A percentile compares a stretch with the other conserved stretches of the same genome.
These are phyloP conservation scores for Lasioglossum zephyrum DNA, from an alignment of 2,888 invertebrate species.

Conservation along the genomic window DNA sequence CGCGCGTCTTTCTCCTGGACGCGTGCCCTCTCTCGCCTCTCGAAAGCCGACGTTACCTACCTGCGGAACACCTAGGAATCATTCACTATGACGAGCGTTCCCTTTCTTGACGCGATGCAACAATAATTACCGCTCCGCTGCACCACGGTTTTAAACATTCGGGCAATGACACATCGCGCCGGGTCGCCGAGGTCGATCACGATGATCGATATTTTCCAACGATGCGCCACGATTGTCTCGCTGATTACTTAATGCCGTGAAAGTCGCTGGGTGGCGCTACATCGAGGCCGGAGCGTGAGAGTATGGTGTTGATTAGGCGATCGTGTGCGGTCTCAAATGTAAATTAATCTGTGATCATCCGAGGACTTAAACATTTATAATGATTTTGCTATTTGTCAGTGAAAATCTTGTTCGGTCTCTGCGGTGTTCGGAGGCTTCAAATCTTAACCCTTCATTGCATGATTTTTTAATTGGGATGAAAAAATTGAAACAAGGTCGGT, in stretches of 20 bases:
- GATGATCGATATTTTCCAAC: slow-evolving; percentile 1
- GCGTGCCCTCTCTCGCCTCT: slow-evolving; percentile 17
- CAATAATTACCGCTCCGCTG: slow-evolving; percentile 25
- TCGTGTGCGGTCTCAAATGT: neutral
- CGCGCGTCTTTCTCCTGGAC: slow-evolving; percentile 17
- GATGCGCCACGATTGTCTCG: slow-evolving; percentile 1
- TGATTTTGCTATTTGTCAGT: too few species aligned
- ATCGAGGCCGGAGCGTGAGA: neutral
- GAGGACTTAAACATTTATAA: too few species aligned
- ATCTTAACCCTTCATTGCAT: too few species aligned
- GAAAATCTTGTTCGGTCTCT: too few species aligned
- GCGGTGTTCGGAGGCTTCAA: too few species aligned
- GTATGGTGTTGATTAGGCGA: neutral
- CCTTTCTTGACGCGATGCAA: slow-evolving; percentile 29
- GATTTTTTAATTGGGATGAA: too few species aligned
- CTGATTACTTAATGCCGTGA: neutral
- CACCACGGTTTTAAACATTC: neutral
- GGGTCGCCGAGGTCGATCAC: neutral
- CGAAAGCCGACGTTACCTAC: slow-evolving; percentile 2
- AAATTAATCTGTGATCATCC: too few species aligned
- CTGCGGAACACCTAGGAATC: slow-evolving; percentile 33
- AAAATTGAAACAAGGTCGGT: too few species aligned
- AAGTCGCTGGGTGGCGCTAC: neutral
- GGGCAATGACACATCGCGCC: slow-evolving; percentile 22
- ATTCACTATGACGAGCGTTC: slow-evolving; percentile 38